Evolutionary conservation across 2,888 invertebrate genomes (phyloP), one percentile per base, ranked within the genome.

Genomic region (Danaus chrysippus): DNA sequence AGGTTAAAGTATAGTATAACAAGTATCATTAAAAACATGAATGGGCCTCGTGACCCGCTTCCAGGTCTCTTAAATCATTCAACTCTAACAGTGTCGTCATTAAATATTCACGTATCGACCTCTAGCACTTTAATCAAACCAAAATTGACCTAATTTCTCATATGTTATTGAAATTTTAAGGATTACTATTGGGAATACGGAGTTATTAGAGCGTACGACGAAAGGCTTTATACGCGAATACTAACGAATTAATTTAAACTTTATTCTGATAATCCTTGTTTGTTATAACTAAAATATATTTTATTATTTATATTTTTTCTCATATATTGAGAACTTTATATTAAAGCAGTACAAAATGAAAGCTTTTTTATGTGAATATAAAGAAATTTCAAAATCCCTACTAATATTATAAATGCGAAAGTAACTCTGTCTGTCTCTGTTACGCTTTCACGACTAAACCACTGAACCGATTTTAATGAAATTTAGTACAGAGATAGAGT

Each of bases 111-210:
- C 19, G 19, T 49, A 55, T 46, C 41, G 17, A 12, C 11, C 49
- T 49, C 49, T 34, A 56, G 54, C 54, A 46, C 42, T 61, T 63
- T 62, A 46, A 56, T 52, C 41, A 56, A 19, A 46, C 19, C 46
- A 42, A 60, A 61, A 60, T 61, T 63, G 57, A 61, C 63, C 63
- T 61, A 34, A 61, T 61, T 63, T 61, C 46, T 42, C 44, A 13
- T 52, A 3, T 46, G 34, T 56, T 53, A 61, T 61, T 54, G 56
- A 57, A 54, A 53, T 49, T 49, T 49, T 49, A 49, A 49, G 49
- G 49, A 49, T 49, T 49, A 49, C 49, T 49, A 17, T 17, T 17
- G 49, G 11, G 49, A n/a, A 13, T n/a, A 46, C 15, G 15, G 13
- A 17, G n/a, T 49, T 49, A 49, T 49, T 49, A 11, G 17, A 49